Conservation (phyloP, 2,113 vertebrate species). For the Nothocercus julius region DNA sequence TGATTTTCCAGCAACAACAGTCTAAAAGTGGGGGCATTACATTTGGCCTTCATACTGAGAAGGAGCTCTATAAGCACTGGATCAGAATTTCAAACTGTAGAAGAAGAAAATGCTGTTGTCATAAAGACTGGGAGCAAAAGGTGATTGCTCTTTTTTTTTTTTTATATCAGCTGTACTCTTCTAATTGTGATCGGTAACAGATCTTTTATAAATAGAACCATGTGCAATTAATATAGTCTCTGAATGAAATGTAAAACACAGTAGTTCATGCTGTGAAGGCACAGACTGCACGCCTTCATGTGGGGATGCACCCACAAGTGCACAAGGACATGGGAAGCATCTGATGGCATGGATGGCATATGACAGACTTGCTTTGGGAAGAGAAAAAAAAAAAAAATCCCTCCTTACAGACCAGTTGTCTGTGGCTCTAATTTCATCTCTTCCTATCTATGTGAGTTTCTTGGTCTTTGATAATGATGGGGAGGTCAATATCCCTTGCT, state of each 20-base stretch:
- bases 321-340: neutral
- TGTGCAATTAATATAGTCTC: neutral
- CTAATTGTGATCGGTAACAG: neutral
- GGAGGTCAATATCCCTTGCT: too few species aligned
- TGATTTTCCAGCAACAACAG: neutral
- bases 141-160: neutral
- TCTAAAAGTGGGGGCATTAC: neutral
- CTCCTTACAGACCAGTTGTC: neutral
- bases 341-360: neutral
- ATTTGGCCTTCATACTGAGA: neutral
- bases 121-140: neutral
- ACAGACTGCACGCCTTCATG: too few species aligned
- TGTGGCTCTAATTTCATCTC: too few species aligned
- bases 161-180: neutral
- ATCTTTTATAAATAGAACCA: neutral
- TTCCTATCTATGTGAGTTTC: too few species aligned
- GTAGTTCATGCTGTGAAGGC: neutral
- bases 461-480: too few species aligned
- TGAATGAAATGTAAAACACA: neutral
- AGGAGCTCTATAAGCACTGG: neutral
- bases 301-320: too few species aligned
- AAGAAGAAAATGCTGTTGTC: neutral
- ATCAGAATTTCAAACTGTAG: neutral
- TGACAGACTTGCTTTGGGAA: neutral
- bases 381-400: neutral